Evolutionary conservation across 64 coral and sea anemone species (phyloP), one percentile per base, ranked within the genome.

Genomic region (Acropora yongei): DNA sequence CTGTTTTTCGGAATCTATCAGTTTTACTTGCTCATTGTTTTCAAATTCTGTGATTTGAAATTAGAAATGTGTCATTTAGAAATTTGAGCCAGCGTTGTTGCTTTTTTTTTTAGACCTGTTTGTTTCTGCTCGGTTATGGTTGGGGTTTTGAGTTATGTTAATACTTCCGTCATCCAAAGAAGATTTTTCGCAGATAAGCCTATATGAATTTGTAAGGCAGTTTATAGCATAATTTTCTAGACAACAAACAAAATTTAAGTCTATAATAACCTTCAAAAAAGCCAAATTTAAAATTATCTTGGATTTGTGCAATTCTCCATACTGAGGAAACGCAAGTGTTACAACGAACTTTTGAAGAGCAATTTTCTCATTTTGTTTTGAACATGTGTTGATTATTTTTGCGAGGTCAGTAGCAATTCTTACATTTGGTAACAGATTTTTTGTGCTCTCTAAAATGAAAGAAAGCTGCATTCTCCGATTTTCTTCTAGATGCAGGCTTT

Each of bases 1-100:
- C 19, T 93, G 91, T 69, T 89, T 90, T 91, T 96, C 97, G 67
- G 88, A 86, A 17, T 96, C 94, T 11, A 99, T 93, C 57, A 91
- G 74, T 80, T 92, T 95, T 8, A 93, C 90, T 83, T 93, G 78
- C 46, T 98, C 86, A 44, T 88, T 87, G 86, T 98, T 98, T 86
- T 98, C 96, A 76, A 89, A 89, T 86, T 98, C 96, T 98, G 90
- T 30, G 30, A 30, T 30, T 30, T 30, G 30, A 30, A 30, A 30
- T 30, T 30, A 30, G 30, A 30, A 30, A 30, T 30, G 30, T 30
- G 30, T 76, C 1, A 75, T 42, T 75, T 11, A 18, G 44, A 46
- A 78, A 13, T 66, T 66, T 66, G 61, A 17, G 9, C 8, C 10
- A 66, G 17, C 10, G 2, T 66, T 66, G 9, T 11, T 66, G 8